These are phyloP conservation scores for Coreoperca whiteheadi DNA, from an alignment of 2,113 vertebrate genomes.

Conservation along the genomic window DNA sequence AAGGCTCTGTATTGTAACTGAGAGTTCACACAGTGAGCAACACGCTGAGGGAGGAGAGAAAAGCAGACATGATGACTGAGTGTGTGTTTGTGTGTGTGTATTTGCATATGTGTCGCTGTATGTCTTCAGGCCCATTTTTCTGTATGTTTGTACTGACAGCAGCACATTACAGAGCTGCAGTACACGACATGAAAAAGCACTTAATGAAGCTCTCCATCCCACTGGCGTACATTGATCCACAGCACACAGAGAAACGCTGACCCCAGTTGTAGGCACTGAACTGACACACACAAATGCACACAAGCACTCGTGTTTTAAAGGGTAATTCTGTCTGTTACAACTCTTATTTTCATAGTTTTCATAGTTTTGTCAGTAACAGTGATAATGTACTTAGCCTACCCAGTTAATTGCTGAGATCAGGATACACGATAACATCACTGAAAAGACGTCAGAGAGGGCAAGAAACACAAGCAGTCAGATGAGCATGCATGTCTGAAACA, in stretches of 20 bases:
- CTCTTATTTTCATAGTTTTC: neutral
- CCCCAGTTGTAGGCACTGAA: conserved; percentile 21
- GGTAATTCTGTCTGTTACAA: neutral
- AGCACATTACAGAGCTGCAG: conserved; percentile 20
- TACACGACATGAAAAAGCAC: conserved; percentile 23
- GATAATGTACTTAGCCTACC: neutral
- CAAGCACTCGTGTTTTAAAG: neutral
- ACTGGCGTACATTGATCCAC: conserved; percentile 34
- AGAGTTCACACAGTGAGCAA: conserved; percentile 56
- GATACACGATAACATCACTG: neutral
- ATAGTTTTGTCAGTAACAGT: too few species aligned
- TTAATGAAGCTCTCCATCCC: conserved; percentile 43
- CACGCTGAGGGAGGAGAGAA: conserved; percentile 28
- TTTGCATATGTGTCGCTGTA: conserved; percentile 42
- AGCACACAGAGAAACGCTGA: conserved; percentile 12
- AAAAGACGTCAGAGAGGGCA: neutral
- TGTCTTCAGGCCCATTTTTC: conserved; percentile 29
- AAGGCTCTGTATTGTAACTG: conserved; percentile 50
- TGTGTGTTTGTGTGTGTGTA: conserved; percentile 22
- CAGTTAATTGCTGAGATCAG: neutral
- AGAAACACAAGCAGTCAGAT: neutral
- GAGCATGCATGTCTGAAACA: neutral
- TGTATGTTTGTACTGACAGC: conserved; percentile 28
- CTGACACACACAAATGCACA: neutral
- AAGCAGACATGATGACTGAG: conserved; percentile 19